These are phyloP conservation scores for Allophyes oxyacanthae DNA, from an alignment of 2,888 invertebrate species.

Conservation along the genomic window DNA sequence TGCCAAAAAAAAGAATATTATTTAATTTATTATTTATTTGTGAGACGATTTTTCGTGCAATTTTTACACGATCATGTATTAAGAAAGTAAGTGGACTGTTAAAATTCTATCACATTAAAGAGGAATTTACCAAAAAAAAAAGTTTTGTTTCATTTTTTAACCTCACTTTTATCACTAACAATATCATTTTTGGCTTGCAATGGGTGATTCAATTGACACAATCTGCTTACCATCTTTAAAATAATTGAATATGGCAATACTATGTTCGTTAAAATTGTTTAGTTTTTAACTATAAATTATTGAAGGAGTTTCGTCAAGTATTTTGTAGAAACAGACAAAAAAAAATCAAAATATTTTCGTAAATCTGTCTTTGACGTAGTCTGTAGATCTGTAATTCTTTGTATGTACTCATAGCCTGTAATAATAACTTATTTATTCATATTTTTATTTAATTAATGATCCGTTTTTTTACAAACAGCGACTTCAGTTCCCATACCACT, in stretches of 20 bases:
- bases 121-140: conserved; percentile 61
- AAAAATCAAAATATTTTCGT: background rate
- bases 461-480: too few species aligned
- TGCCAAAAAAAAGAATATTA: conserved; percentile 48
- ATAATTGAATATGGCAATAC: conserved; percentile 44
- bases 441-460: too few species aligned
- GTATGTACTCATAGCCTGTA: too few species aligned
- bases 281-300: background rate
- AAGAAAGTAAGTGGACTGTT: conserved; percentile 85
- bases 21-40: conserved; percentile 48
- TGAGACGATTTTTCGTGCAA: conserved; percentile 53
- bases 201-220: conserved; percentile 85
- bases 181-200: conserved; percentile 52
- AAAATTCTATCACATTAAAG: conserved; percentile 86
- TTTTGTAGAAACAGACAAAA: background rate
- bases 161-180: conserved; percentile 58
- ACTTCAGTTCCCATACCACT: too few species aligned
- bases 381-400: background rate
- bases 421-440: too few species aligned
- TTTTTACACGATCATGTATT: conserved; percentile 59
- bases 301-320: background rate
- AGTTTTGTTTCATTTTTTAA: conserved; percentile 74
- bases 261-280: conserved; percentile 26
- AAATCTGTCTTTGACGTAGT: background rate
- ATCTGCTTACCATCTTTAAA: conserved; percentile 78